Conservation (phyloP, 2,797 vertebrate genomes). For the Brotula barbata region DNA sequence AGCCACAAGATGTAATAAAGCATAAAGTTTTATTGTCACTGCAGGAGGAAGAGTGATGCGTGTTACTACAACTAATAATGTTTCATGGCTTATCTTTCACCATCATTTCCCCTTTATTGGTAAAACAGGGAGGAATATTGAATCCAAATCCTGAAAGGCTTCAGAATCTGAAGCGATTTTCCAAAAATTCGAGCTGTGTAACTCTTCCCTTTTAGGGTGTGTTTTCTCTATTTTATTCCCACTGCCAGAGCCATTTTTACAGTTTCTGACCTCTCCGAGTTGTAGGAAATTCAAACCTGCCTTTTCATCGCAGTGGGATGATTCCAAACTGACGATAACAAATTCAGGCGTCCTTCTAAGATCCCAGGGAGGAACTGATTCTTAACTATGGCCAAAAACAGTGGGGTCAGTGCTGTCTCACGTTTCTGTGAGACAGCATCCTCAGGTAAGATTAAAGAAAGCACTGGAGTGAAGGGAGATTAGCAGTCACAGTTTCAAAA, state of each 20-base stretch:
- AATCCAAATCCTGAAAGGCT: constrained; percentile 51
- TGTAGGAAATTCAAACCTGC: constrained; percentile 25
- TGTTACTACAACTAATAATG: constrained; percentile 48
- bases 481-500: constrained; percentile 29
- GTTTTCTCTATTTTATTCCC: constrained; percentile 49
- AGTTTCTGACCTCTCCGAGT: constrained; percentile 28
- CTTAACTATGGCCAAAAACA: not conserved
- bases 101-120: constrained; percentile 48
- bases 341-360: constrained; percentile 8
- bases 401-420: not conserved
- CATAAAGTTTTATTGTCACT: constrained; percentile 44
- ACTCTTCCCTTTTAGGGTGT: constrained; percentile 53
- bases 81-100: constrained; percentile 58
- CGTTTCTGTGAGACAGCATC: constrained; percentile 6
- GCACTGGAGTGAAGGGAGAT: not conserved
- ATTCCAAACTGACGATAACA: constrained; percentile 3
- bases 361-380: constrained; percentile 24
- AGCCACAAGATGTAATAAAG: constrained; percentile 18
- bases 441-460: constrained; percentile 5
- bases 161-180: constrained; percentile 45
- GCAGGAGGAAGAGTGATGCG: constrained; percentile 33
- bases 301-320: constrained; percentile 6
- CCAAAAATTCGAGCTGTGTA: constrained; percentile 35
- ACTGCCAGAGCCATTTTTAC: constrained; percentile 39
- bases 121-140: constrained; percentile 54